These are phyloP conservation scores for Beroe forskalii DNA, from an alignment of 37 sponge, comb jelly and placozoan species.

Conservation along the genomic window DNA sequence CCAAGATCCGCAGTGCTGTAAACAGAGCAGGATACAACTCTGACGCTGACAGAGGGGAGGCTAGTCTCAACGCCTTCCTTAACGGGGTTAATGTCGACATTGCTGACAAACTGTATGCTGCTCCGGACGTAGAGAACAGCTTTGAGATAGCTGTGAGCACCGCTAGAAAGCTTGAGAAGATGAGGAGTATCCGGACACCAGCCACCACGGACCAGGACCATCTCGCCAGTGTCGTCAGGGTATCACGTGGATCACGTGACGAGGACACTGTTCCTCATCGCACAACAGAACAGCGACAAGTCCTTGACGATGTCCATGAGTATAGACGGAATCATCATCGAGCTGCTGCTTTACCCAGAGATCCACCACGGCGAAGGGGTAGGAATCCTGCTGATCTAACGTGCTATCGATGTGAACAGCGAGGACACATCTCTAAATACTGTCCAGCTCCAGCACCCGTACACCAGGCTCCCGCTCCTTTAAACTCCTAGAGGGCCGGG, in stretches of 20 bases:
- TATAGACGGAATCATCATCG: background rate
- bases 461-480: no score
- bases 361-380: background rate
- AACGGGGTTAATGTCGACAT: conserved; percentile 17
- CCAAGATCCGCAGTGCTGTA: background rate
- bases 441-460: background rate
- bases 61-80: conserved; percentile 6
- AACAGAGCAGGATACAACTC: conserved; percentile 7
- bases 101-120: background rate
- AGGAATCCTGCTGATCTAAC: background rate
- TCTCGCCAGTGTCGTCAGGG: background rate
- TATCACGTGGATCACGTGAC: no score
- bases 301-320: background rate
- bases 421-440: background rate
- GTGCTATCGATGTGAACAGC: background rate
- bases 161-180: conserved; percentile 13
- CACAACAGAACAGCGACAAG: background rate
- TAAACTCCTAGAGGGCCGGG: conserved; percentile 36
- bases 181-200: background rate
- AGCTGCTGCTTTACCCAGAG: background rate
- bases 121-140: background rate
- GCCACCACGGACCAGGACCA: background rate
- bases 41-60: background rate
- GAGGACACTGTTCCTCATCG: background rate
- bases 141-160: conserved; percentile 19